A percentile compares a stretch with the other conserved stretches of the same genome.
phyloP scores from a whole-genome alignment of 2,888 invertebrate species.

The Blomia tropicalis region DNA sequence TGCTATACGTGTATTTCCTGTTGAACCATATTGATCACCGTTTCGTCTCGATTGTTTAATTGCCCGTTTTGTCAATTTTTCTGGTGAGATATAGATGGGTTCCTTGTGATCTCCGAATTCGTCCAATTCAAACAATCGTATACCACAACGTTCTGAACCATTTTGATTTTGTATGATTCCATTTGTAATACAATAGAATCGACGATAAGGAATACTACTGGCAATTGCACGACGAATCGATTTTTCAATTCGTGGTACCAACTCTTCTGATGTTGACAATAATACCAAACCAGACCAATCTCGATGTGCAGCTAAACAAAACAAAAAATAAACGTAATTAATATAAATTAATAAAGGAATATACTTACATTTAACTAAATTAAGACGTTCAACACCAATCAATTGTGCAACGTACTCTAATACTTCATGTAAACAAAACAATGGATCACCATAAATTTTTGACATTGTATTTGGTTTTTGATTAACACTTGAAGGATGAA shows the following conservation, averaged over 20 bases:
- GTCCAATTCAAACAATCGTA: conserved; percentile 23
- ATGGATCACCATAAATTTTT: conserved; percentile 6
- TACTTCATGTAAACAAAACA: conserved; percentile 6
- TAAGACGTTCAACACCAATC: not conserved
- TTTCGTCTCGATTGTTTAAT: not conserved
- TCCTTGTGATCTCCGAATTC: conserved; percentile 24
- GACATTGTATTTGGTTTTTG: not conserved
- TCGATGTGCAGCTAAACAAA: conserved; percentile 9
- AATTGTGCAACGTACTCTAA: conserved; percentile 5
- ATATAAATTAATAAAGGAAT: not conserved
- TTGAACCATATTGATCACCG: not conserved
- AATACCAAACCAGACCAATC: conserved; percentile 23
- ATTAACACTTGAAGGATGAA: not conserved
- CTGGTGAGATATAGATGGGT: conserved; percentile 15
- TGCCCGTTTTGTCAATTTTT: not conserved
- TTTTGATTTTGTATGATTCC: conserved; percentile 12
- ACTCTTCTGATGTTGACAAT: conserved; percentile 7
- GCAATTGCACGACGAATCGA: not conserved
- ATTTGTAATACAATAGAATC: conserved; percentile 16
- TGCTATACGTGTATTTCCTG: not conserved
- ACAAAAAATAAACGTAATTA: not conserved
- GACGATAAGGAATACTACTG: not conserved
- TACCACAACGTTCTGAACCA: conserved; percentile 18
- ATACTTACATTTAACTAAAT: conserved; percentile 19
- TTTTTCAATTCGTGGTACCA: not conserved